Conservation (phyloP, 2,113 vertebrate species). For the Scartelaos histophorus region DNA sequence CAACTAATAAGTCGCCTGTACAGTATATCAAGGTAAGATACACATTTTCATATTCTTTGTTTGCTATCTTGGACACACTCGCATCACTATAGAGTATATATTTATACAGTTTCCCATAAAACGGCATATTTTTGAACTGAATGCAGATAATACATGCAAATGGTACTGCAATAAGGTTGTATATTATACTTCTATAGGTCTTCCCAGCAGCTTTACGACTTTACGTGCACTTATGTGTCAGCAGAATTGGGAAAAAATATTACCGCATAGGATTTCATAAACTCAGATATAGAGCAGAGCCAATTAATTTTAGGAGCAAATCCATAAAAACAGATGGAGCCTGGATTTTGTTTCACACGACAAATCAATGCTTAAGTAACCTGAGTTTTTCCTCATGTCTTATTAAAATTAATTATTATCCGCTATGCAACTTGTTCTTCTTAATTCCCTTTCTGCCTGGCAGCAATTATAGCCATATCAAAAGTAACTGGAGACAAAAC, state of each 20-base stretch:
- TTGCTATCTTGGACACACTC: not conserved
- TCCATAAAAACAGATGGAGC: slow-evolving; percentile 1
- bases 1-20: too few species aligned
- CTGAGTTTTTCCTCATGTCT: slow-evolving; percentile 2
- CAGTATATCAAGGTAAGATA: too few species aligned
- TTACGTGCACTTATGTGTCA: slow-evolving; percentile 2
- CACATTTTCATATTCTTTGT: too few species aligned
- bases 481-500: not conserved
- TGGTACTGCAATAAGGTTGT: not conserved
- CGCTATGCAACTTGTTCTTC: not conserved
- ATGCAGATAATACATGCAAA: slow-evolving; percentile 9
- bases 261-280: not conserved
- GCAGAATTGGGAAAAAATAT: slow-evolving; percentile 1
- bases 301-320: slow-evolving; percentile 14
- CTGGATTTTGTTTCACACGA: slow-evolving; percentile 5
- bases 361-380: slow-evolving; percentile 12
- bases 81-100: not conserved
- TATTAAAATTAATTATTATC: slow-evolving; percentile 3
- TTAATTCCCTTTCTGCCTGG: slow-evolving; percentile 3
- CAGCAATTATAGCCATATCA: slow-evolving; percentile 5
- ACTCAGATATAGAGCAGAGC: not conserved
- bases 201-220: not conserved
- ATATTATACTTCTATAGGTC: not conserved
- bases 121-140: not conserved
- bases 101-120: too few species aligned